Base-by-base conservation (phyloP, 2,797 vertebrate genomes). In the Sparus aurata region DNA sequence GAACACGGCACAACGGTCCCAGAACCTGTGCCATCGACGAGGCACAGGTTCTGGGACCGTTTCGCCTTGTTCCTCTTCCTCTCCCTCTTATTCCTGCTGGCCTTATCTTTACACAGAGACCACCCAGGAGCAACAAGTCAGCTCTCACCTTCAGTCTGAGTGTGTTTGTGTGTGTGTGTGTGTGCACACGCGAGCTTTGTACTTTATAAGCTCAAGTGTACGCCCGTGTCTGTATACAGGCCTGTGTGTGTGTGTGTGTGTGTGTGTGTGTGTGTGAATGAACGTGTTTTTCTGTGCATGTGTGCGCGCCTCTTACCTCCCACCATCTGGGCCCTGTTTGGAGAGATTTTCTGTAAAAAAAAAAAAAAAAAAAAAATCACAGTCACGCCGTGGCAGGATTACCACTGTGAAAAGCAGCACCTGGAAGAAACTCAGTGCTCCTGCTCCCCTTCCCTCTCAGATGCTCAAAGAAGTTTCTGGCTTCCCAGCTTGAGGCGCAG, bases 321-420 rank as follows among this genome's bases (percentile, higher is more conserved):
- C 89, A 93, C 90, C 92, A 92, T 93, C 90, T 94, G 90, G 90
- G 86, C 78, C 82, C 88, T 91, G 92, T 92, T 93, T 89, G 85
- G 89, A 91, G 84, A 93, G 88, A 91, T 92, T 93, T 90, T 93
- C 87, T 88, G 89, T 93, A 91, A 91, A 90, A 94, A 87, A 27
- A 27, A 27, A 25, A n/a, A n/a, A n/a, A n/a, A 27, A 27, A 27
- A 27, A 27, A 27, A 27, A 27, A 27, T 91, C 92, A 88, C 86
- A 92, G 85, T 92, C 90, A 91, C 87, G 85, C 79, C 80, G 88
- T 88, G 88, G 93, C 85, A 93, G 91, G 92, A 94, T 93, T 93
- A 92, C 89, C 87, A 90, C 86, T 86, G 85, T 93, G 91, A 91
- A 90, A 92, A 88, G 91, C 87, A 92, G 84, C 92, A 94, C 93